Percentiles rank a stretch among this genome's conserved stretches.
These are phyloP conservation scores for Gymnothorax reevesii DNA, from an alignment of 2,797 vertebrate genomes.

Conservation along the genomic window DNA sequence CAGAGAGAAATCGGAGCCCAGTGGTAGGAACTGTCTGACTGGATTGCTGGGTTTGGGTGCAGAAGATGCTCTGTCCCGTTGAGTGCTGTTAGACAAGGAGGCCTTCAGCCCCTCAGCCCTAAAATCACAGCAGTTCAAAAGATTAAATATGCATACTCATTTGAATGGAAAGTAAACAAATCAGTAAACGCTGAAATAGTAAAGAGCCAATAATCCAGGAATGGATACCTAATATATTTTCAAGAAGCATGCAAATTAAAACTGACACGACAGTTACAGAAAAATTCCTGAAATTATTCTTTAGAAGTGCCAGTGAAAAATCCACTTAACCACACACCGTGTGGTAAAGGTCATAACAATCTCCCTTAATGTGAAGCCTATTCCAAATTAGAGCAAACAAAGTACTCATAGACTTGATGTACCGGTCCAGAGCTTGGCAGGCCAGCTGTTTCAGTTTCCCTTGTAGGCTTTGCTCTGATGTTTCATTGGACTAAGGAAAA, in stretches of 20 bases:
- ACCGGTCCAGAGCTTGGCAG: conserved; percentile 93
- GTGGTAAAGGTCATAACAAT: background rate
- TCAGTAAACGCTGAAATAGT: background rate
- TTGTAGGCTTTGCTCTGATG: conserved; percentile 87
- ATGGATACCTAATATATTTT: background rate
- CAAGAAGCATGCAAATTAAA: background rate
- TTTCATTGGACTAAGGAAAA: conserved; percentile 83
- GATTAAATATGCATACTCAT: conserved; percentile 2
- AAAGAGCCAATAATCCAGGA: background rate
- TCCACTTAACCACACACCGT: background rate
- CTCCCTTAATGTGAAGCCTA: background rate
- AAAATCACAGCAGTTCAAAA: conserved; percentile 13
- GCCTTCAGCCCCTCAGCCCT: conserved; percentile 95
- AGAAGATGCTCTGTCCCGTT: conserved; percentile 72
- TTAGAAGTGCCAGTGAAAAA: background rate
- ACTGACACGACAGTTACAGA: background rate
- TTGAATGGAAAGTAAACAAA: background rate
- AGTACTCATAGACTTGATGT: conserved; percentile 40
- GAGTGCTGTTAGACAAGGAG: conserved; percentile 74
- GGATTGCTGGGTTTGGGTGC: conserved; percentile 76
- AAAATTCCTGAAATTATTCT: background rate
- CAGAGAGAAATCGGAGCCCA: conserved; percentile 86
- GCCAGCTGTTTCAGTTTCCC: conserved; percentile 93
- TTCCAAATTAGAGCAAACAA: background rate
- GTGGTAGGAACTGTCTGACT: conserved; percentile 81